Evolutionary conservation across 1,140 invertebrate genomes (phyloP).

Genomic region (Augochlora pura): DNA sequence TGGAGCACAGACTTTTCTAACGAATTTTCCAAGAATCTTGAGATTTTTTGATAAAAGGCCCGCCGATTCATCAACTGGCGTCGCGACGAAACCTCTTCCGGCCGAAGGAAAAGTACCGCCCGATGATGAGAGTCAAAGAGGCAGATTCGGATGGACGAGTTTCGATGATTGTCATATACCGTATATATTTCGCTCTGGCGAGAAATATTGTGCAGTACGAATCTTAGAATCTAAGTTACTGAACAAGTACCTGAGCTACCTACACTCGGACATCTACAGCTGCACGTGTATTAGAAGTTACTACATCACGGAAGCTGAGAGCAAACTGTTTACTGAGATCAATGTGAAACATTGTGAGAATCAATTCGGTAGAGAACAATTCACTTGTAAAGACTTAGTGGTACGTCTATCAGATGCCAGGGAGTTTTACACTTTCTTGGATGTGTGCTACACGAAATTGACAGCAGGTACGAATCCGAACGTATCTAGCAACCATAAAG

Average conservation of each 20-base stretch:
- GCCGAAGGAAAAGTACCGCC: slow-evolving; percentile 75
- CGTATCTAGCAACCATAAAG: slow-evolving; percentile 76
- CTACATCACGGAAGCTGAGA: slow-evolving; percentile 95
- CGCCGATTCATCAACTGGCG: slow-evolving; percentile 61
- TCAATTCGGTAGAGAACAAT: slow-evolving; percentile 93
- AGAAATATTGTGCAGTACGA: slow-evolving; percentile 94
- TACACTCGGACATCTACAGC: slow-evolving; percentile 91
- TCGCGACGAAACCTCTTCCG: slow-evolving; percentile 64
- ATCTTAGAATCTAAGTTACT: slow-evolving; percentile 94
- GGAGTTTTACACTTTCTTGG: slow-evolving; percentile 94
- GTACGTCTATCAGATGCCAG: slow-evolving; percentile 92
- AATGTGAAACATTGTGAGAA: slow-evolving; percentile 95
- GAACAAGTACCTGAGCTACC: slow-evolving; percentile 90
- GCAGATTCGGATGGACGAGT: slow-evolving; percentile 93
- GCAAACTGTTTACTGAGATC: slow-evolving; percentile 94
- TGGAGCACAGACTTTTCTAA: slow-evolving; percentile 47
- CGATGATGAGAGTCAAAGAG: slow-evolving; percentile 90
- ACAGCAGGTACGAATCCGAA: slow-evolving; percentile 83
- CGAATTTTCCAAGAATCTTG: slow-evolving; percentile 80
- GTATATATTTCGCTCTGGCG: slow-evolving; percentile 90
- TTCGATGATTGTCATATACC: slow-evolving; percentile 93
- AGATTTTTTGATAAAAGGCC: slow-evolving; percentile 80
- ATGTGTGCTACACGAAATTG: slow-evolving; percentile 92
- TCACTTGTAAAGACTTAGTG: slow-evolving; percentile 93
- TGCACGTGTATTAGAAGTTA: slow-evolving; percentile 95